phyloP scores from a whole-genome alignment of 2,113 vertebrate genomes.

The Clupea harengus region DNA sequence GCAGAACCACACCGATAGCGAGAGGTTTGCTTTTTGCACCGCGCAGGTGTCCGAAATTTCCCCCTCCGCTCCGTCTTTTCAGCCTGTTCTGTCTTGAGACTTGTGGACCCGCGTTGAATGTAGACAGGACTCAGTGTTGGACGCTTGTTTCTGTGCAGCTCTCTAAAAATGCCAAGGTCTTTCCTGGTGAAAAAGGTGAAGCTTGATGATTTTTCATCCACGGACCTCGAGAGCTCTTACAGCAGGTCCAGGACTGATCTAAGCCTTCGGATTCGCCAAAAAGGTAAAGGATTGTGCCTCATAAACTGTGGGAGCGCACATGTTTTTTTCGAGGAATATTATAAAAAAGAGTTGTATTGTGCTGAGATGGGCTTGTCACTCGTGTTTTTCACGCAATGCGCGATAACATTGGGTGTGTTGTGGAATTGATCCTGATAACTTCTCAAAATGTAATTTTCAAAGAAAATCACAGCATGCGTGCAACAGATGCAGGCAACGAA shows the following conservation, averaged over 20 bases:
- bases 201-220: conserved; percentile 86
- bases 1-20: conserved; percentile 28
- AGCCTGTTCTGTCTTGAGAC: conserved; percentile 32
- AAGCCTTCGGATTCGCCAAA: conserved; percentile 82
- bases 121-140: conserved; percentile 45
- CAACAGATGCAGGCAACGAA: conserved; percentile 1
- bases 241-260: conserved; percentile 80
- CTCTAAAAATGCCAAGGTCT: conserved; percentile 90
- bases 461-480: neutral
- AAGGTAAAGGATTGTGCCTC: conserved; percentile 69
- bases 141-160: conserved; percentile 56
- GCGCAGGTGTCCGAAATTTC: conserved; percentile 41
- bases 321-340: neutral
- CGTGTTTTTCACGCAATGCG: neutral
- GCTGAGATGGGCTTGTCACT: neutral
- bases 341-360: neutral
- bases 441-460: neutral
- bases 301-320: neutral
- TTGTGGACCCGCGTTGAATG: conserved; percentile 45
- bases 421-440: neutral
- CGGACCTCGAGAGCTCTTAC: conserved; percentile 83
- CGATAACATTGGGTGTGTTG: neutral
- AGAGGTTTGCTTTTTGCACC: conserved; percentile 28
- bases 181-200: conserved; percentile 98
- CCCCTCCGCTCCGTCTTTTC: conserved; percentile 32